Base-by-base conservation (phyloP, 2,113 vertebrate genomes). In the Amblyopsis rosae region DNA sequence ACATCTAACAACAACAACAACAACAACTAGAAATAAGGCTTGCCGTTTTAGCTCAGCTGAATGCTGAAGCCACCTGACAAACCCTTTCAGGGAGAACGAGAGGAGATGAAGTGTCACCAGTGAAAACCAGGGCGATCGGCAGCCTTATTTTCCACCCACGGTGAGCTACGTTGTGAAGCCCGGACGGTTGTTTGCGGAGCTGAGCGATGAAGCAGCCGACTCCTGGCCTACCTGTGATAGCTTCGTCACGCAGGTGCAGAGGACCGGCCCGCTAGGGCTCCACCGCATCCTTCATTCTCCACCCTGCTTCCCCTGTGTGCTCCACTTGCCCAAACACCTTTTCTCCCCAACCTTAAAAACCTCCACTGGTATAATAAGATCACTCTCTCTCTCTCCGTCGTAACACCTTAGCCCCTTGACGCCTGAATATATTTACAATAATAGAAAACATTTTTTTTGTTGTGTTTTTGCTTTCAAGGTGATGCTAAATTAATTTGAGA, bases 91-190 rank as follows among this genome's bases (percentile, higher is more conserved):
- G 48, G 51, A 9, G 19, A 45, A 16, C 13, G n/a, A 12, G 41
- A 62, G 32, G 33, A 6, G 55, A 12, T 17, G 50, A 51, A 16
- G 65, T 50, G 58, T 63, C 70, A 66, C 54, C 47, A 59, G 67
- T 26, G 51, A 75, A 81, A 81, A 73, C 59, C 9, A 57, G 77
- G 69, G 66, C 56, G 50, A 70, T 64, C 50, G 60, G 7, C 49
- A 68, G 63, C 60, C 49, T 85, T 60, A 88, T 84, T 87, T 85
- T 82, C 81, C 26, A 26, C 26, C 35, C 75, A 68, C 54, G 79
- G 67, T 79, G 71, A n/a, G 59, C 54, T 16, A 47, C 19, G n/a
- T n/a, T n/a, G n/a, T n/a, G n/a, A 17, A 12, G 47, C 63, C 65
- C 41, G 46, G 69, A 41, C 55, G 48, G 17, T 59, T 70, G 58